These are phyloP conservation scores for Papilio helenus DNA, from an alignment of 1,140 invertebrate species.

Conservation along the genomic window DNA sequence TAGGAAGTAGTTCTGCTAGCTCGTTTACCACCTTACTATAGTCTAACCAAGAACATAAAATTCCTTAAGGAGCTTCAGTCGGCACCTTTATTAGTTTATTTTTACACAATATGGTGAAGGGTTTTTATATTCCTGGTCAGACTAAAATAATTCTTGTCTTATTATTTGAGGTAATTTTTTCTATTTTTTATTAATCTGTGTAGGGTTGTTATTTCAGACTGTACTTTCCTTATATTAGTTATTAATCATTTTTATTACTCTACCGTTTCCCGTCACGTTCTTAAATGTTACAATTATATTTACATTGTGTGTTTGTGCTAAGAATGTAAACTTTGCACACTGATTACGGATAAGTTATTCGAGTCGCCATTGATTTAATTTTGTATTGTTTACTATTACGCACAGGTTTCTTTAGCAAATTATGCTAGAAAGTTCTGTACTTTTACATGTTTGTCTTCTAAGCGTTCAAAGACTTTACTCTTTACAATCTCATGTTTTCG, in stretches of 20 bases:
- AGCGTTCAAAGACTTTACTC: neutral
- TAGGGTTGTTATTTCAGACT: neutral
- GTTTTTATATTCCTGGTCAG: neutral
- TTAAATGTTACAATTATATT: slow-evolving; percentile 12
- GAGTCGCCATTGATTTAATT: slow-evolving; percentile 4
- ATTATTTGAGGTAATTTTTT: too few relatives aligned
- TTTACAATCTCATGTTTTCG: neutral
- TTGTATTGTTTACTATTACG: slow-evolving; percentile 9
- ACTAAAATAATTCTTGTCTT: too few relatives aligned
- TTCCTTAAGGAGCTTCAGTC: too few relatives aligned
- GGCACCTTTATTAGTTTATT: too few relatives aligned
- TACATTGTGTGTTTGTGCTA: slow-evolving; percentile 12
- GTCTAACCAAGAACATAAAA: too few relatives aligned
- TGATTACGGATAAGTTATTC: slow-evolving; percentile 6
- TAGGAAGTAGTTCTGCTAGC: neutral
- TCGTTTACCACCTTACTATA: neutral
- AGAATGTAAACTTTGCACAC: neutral
- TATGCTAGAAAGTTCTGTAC: neutral
- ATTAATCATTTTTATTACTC: slow-evolving; percentile 26
- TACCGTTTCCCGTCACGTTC: slow-evolving; percentile 4
- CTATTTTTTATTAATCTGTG: too few relatives aligned
- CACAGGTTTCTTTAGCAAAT: neutral
- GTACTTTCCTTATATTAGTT: slow-evolving; percentile 88
- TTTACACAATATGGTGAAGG: too few relatives aligned
- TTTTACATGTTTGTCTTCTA: neutral